Evolutionary conservation across 2,113 vertebrate genomes (phyloP), one percentile per base, ranked within the genome.

Genomic region (Poicephalus gulielmi): DNA sequence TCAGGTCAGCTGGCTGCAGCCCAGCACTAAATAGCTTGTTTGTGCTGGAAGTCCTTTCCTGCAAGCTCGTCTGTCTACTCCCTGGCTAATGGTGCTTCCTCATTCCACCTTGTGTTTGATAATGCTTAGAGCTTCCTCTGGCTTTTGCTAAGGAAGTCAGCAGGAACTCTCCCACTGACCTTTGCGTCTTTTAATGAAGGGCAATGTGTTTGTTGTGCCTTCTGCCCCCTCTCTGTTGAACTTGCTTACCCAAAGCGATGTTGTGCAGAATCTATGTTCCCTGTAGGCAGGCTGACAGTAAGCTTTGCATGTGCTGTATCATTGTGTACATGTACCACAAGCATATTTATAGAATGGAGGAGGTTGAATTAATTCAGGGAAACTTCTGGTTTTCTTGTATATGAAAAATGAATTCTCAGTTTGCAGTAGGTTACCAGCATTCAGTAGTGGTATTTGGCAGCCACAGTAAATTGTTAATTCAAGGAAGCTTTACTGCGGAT

Each of bases 301-400:
- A 92, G 49, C 66, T 70, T 33, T 20, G 22, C 1, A 2, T 3
- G 4, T 83, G 85, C 67, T 86, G 64, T 47, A 33, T 67, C 90
- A 19, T 74, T 0, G 0, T 44, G 10, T 44, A 14, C 2, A 0
- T 37, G n/a, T 11, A 53, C 50, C 83, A 22, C 41, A 6, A 44
- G 44, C 24, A 22, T 68, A 41, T 93, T 92, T 95, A 49, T 27
- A 89, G 80, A 3, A n/a, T 22, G 62, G 20, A 69, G 37, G 62
- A 66, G 57, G 76, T 2, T 75, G 55, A 16, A 86, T 90, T 84
- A 19, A 84, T 88, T 86, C 88, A 88, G 76, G 80, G 71, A 46
- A 85, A 31, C 62, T 81, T 64, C n/a, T 66, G 81, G 70, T 76
- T 82, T 71, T 30, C 77, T 86, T 7, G 0, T 22, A 0, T 16